These are phyloP conservation scores for Chanos chanos DNA, from an alignment of 2,797 vertebrate genomes.

Conservation along the genomic window DNA sequence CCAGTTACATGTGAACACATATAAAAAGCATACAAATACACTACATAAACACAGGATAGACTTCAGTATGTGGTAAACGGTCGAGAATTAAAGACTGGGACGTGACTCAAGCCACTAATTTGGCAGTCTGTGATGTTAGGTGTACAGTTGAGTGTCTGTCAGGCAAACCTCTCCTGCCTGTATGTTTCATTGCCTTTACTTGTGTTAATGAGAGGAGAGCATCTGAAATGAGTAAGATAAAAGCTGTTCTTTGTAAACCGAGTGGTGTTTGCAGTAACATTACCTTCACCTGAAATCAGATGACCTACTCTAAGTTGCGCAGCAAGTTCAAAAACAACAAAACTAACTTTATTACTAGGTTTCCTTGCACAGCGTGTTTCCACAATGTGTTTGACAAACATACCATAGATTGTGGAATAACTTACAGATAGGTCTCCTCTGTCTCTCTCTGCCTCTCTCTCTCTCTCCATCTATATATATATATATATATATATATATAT, in stretches of 20 bases:
- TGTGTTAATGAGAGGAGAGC: constrained; percentile 43
- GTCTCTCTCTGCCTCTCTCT: too few relatives aligned
- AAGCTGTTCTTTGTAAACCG: constrained; percentile 14
- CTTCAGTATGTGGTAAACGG: constrained; percentile 41
- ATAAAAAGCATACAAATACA: constrained; percentile 33
- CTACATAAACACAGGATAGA: constrained; percentile 50
- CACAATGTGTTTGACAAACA: not conserved
- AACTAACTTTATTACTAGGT: not conserved
- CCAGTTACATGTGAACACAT: constrained; percentile 12
- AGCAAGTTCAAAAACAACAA: too few relatives aligned
- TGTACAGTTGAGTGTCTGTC: constrained; percentile 32
- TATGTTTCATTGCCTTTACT: constrained; percentile 45
- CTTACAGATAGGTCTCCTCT: too few relatives aligned
- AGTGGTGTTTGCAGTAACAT: constrained; percentile 19
- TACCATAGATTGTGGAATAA: too few relatives aligned
- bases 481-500: too few relatives aligned
- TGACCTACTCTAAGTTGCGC: constrained; percentile 4
- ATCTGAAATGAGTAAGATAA: constrained; percentile 27
- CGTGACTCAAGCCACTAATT: constrained; percentile 44
- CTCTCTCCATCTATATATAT: too few relatives aligned
- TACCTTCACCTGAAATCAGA: constrained; percentile 29
- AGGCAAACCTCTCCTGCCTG: constrained; percentile 40
- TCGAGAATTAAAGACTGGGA: constrained; percentile 45
- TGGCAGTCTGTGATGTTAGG: constrained; percentile 42
- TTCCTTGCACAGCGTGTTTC: not conserved